A percentile compares a stretch with the other conserved stretches of the same genome.
Conservation (phyloP, 2,888 invertebrate species). For the Tenthredo notha region DNA sequence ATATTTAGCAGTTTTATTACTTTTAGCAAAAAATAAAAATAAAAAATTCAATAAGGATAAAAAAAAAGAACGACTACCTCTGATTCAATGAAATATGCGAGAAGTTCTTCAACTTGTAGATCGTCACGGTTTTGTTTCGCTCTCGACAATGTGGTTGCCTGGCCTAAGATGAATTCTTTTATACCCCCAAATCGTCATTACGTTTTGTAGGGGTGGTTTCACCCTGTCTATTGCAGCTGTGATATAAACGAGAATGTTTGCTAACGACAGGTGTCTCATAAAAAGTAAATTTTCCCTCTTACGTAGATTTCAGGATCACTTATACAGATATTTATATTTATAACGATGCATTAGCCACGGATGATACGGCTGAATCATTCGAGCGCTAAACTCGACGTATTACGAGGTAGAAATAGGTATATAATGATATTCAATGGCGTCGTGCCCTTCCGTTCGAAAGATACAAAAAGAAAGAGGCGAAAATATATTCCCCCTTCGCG, state of each 20-base stretch:
- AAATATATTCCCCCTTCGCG: not conserved
- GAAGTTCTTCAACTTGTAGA: slow-evolving; percentile 13
- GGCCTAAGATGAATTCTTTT: slow-evolving; percentile 37
- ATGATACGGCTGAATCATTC: slow-evolving; percentile 24
- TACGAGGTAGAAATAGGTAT: not conserved
- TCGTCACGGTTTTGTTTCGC: not conserved
- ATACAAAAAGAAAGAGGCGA: not conserved
- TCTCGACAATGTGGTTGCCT: slow-evolving; percentile 24
- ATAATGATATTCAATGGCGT: not conserved
- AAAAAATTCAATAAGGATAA: not conserved
- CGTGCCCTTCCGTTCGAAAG: not conserved
- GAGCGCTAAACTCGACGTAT: slow-evolving; percentile 6
- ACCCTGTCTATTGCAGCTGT: slow-evolving; percentile 43
- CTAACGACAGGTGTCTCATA: slow-evolving; percentile 54
- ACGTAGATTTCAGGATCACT: slow-evolving; percentile 11
- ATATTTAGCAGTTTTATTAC: not conserved
- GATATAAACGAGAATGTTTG: slow-evolving; percentile 46
- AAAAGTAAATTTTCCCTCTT: slow-evolving; percentile 35
- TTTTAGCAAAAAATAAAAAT: not conserved
- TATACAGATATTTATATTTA: slow-evolving; percentile 41
- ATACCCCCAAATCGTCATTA: slow-evolving; percentile 19
- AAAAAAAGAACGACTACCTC: slow-evolving; percentile 18
- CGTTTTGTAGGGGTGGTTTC: not conserved
- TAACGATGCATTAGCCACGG: slow-evolving; percentile 17
- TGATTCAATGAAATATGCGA: slow-evolving; percentile 7